Conservation (phyloP, 2,888 invertebrate species). For the Drosophila paranaensis region DNA sequence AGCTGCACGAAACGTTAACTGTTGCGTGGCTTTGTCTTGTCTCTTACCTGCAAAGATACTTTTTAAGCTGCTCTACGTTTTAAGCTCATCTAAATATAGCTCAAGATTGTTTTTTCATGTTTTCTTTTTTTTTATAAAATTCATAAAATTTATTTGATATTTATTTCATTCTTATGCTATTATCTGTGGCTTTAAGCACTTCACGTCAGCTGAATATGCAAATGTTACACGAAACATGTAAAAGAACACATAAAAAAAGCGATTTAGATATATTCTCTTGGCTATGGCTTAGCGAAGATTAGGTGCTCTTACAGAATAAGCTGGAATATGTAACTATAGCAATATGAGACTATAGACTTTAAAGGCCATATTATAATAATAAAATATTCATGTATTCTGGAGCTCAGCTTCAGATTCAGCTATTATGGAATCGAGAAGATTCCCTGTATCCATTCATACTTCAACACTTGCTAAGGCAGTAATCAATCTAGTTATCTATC, state of each 20-base stretch:
- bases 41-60: slow-evolving; percentile 27
- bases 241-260: slow-evolving; percentile 16
- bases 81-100: slow-evolving; percentile 27
- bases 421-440: no score
- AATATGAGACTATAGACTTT: background rate
- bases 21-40: slow-evolving; percentile 18
- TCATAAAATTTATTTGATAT: slow-evolving; percentile 12
- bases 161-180: slow-evolving; percentile 8
- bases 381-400: background rate
- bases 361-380: background rate
- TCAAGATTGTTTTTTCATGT: background rate
- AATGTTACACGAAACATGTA: slow-evolving; percentile 46
- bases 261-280: background rate
- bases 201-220: slow-evolving; percentile 42
- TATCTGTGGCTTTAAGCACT: slow-evolving; percentile 13
- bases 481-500: no score
- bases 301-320: background rate
- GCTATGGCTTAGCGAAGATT: background rate
- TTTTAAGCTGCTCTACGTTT: slow-evolving; percentile 17
- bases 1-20: slow-evolving; percentile 38
- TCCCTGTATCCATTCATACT: no score
- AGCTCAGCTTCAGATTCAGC: no score
- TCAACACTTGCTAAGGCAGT: background rate
- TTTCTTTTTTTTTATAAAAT: slow-evolving; percentile 7
- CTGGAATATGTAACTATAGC: background rate